Base-by-base conservation (phyloP, 2,888 invertebrate genomes). In the Meghimatium bilineatum region DNA sequence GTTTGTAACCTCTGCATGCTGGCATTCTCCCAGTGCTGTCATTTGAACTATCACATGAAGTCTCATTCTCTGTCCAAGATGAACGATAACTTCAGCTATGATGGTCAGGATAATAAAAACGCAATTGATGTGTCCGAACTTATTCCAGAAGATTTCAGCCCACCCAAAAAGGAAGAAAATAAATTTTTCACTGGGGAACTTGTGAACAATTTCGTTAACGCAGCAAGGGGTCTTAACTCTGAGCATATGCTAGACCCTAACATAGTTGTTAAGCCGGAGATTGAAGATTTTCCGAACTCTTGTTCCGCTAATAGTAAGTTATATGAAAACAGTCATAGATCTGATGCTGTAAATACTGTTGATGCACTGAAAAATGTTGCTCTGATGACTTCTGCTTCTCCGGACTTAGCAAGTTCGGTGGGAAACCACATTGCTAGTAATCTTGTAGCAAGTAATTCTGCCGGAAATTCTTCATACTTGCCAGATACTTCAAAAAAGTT, bases 1-100 rank as follows among this genome's bases (percentile, higher is more conserved):
- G 84, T 84, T 36, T 84, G 84, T 34, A 84, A 84, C n/a, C 49
- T 84, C 26, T 84, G 84, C 77, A 81, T 84, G 84, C 60, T 84
- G 60, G 84, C 84, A 5, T 84, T 84, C 34, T 84, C 84, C 32
- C 84, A 84, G 44, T 84, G 84, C 76, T 84, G 84, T 49, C 84
- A 84, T 69, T 71, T 84, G 1, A 84, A 84, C 76, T 84, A 84
- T 36, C 84, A 84, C 77, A 84, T 84, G 84, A 84, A 84, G 26
- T 76, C 80, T 32, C 84, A 84, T 29, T 76, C 84, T 20, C 71
- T 84, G 26, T 74, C 60, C 44, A 83, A 83, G 36, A 29, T 83
- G 49, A 84, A 80, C 38, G 84, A 84, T 49, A 52, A 67, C 29
- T 63, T 74, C 36, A 36, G 32, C 12, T 74, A 49, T 17, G 75